phyloP scores from a whole-genome alignment of 2,113 vertebrate species.

The Poeciliopsis turrubarensis region DNA sequence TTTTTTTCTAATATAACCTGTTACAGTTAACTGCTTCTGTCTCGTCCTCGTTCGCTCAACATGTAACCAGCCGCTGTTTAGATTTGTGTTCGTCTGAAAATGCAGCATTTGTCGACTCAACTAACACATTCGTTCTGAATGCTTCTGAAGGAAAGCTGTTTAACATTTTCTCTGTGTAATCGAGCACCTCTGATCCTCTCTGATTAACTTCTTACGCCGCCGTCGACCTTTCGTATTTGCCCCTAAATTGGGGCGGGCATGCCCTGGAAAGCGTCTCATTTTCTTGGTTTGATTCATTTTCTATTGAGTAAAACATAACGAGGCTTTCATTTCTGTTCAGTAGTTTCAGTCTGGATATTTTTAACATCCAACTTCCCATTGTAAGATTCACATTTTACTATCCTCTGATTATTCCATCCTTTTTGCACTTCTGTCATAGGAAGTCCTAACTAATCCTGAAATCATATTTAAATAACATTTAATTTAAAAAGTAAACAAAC shows the following conservation, averaged over 20 bases:
- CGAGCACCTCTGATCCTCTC: background rate
- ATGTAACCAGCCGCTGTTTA: background rate
- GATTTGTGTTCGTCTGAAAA: background rate
- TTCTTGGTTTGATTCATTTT: slow-evolving; percentile 43
- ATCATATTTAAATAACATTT: background rate
- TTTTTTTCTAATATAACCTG: slow-evolving; percentile 24
- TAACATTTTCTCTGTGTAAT: background rate
- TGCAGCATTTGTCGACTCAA: background rate
- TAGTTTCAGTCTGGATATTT: slow-evolving; percentile 1
- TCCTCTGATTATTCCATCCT: slow-evolving; percentile 4
- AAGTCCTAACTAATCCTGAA: background rate
- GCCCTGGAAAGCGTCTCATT: slow-evolving; percentile 52
- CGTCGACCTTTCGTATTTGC: slow-evolving; percentile 48
- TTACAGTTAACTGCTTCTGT: slow-evolving; percentile 17
- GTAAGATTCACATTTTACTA: slow-evolving; percentile 5
- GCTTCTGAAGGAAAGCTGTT: background rate
- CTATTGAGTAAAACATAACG: slow-evolving; percentile 17
- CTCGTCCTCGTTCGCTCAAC: slow-evolving; percentile 2
- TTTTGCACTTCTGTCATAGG: slow-evolving; percentile 2
- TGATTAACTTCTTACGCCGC: slow-evolving; percentile 56
- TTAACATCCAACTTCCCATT: background rate
- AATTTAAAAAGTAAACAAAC: slow-evolving; percentile 1
- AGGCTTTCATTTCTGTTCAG: slow-evolving; percentile 15
- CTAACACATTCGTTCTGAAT: background rate
- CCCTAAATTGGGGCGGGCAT: slow-evolving; percentile 15